These are phyloP conservation scores for Rousettus madagascariensis DNA, from an alignment of 2,797 vertebrate genomes.

Conservation along the genomic window DNA sequence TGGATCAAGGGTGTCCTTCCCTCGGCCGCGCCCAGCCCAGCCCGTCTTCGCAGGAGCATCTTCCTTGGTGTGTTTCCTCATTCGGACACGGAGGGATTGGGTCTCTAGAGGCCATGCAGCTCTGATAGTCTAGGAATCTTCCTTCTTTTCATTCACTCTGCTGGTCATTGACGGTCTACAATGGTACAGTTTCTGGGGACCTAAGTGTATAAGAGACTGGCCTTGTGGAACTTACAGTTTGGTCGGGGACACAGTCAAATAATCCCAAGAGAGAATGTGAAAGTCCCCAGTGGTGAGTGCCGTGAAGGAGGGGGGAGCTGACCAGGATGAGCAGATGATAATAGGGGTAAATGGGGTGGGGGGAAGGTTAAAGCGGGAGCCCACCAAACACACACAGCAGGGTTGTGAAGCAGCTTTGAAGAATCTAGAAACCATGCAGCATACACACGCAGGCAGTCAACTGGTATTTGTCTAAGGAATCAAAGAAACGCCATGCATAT, in stretches of 20 bases:
- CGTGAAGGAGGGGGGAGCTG: too few species aligned
- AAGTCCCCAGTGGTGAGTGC: neutral
- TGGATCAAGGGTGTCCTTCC: neutral
- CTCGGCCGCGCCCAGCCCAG: neutral
- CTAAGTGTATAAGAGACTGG: neutral
- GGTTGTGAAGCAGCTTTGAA: neutral
- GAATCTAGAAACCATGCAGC: neutral
- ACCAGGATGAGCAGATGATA: neutral
- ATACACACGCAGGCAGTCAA: neutral
- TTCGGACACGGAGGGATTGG: neutral
- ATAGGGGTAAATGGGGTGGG: rapidly evolving
- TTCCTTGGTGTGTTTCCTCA: neutral
- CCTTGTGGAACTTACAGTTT: neutral
- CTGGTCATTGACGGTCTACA: neutral
- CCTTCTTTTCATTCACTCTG: neutral
- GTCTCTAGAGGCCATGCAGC: neutral
- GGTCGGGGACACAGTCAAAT: neutral
- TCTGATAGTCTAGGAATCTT: neutral
- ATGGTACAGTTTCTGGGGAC: neutral
- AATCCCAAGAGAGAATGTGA: neutral
- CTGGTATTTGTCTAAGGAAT: neutral
- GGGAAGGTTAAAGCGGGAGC: neutral
- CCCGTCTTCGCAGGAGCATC: neutral
- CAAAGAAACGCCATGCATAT: rapidly evolving
- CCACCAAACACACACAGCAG: rapidly evolving